phyloP scores from a whole-genome alignment of 1,140 invertebrate species.

The roundworm (Caenorhabditis elegans) region DNA sequence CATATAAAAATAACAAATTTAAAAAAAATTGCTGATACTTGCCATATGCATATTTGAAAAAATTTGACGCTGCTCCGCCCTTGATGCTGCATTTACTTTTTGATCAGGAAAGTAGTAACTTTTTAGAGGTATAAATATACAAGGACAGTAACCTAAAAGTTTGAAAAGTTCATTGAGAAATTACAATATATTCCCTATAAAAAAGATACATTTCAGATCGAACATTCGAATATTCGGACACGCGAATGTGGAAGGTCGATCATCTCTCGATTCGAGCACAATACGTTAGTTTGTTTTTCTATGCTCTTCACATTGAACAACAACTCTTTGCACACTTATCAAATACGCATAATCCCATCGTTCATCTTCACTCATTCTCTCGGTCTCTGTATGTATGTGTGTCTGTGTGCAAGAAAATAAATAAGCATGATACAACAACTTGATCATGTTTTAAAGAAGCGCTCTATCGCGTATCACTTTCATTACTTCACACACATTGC shows the following conservation, averaged over 20 bases:
- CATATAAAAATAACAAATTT: no score
- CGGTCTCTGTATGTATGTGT: not conserved
- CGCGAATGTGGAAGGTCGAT: conserved; percentile 14
- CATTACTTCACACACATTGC: not conserved
- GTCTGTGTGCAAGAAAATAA: not conserved
- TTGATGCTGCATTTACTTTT: no score
- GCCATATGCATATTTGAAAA: no score
- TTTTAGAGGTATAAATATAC: no score
- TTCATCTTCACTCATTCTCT: not conserved
- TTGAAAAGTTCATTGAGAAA: no score
- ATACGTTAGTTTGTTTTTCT: conserved; percentile 25
- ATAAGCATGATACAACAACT: conserved; percentile 7
- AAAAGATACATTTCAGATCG: not conserved
- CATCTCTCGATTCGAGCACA: not conserved
- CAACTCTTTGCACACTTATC: not conserved
- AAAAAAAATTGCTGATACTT: no score
- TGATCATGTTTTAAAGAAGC: not conserved
- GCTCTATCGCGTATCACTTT: not conserved
- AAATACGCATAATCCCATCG: conserved; percentile 8
- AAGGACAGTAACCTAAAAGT: no score
- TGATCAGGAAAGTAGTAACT: no score
- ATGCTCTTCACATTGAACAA: conserved; percentile 28
- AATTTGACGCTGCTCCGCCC: no score
- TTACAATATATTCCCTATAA: no score
- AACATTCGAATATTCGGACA: not conserved